Conservation (phyloP, 2,113 vertebrate species). For the Entomyzon cyanotis region DNA sequence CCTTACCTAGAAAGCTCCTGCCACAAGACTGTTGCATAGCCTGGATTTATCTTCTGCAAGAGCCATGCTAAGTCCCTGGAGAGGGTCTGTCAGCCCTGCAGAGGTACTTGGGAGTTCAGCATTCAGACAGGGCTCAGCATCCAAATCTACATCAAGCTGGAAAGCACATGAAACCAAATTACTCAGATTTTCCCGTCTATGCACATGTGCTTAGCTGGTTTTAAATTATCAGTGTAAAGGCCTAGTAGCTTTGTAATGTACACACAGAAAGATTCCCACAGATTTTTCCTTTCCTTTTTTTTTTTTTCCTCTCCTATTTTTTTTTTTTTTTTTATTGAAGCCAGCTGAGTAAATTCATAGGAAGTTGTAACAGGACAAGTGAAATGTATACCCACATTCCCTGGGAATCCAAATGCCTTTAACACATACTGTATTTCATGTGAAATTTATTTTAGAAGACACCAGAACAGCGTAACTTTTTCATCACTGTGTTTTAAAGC, state of each 20-base stretch:
- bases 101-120: not conserved
- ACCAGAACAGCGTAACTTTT: conserved; percentile 1
- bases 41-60: not conserved
- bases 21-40: no score
- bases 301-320: not conserved
- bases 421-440: conserved; percentile 48
- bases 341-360: conserved; percentile 76
- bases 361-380: conserved; percentile 67
- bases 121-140: not conserved
- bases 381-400: conserved; percentile 71
- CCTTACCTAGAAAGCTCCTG: not conserved
- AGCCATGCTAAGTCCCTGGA: not conserved
- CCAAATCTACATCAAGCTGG: conserved; percentile 7
- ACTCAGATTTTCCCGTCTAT: conserved; percentile 69
- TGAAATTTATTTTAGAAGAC: conserved; percentile 61
- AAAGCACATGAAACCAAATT: conserved; percentile 56
- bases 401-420: conserved; percentile 64
- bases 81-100: not conserved
- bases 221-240: conserved; percentile 73
- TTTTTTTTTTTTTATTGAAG: conserved; percentile 62
- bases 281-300: conserved; percentile 26
- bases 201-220: conserved; percentile 69
- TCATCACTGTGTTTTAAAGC: conserved; percentile 24
- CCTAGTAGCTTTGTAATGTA: conserved; percentile 69
- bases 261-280: conserved; percentile 76